Percentiles rank a stretch among this genome's conserved stretches.
Evolutionary conservation across 2,113 vertebrate genomes (phyloP).

Genomic region (Eulacestoma nigropectus): DNA sequence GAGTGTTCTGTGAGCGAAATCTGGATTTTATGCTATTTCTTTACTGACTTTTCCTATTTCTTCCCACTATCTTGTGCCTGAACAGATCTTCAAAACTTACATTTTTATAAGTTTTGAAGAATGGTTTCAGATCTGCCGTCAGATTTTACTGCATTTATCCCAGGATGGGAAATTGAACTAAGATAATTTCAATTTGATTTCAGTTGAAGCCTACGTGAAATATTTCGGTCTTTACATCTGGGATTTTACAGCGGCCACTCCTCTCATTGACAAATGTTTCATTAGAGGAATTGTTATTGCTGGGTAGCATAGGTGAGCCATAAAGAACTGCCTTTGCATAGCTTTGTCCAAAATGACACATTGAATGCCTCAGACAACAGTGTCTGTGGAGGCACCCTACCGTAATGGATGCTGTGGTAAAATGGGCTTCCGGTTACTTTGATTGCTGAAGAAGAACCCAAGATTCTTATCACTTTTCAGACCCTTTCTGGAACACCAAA

Average conservation of each 20-base stretch:
- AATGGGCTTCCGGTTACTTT: not conserved
- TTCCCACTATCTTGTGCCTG: not conserved
- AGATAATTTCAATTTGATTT: not conserved
- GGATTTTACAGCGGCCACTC: not conserved
- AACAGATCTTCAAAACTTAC: not conserved
- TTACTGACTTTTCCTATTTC: not conserved
- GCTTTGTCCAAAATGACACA: not conserved
- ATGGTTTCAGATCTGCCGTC: not conserved
- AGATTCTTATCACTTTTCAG: not conserved
- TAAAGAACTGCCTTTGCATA: not conserved
- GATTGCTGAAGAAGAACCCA: not conserved
- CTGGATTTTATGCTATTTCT: not conserved
- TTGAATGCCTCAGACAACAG: not conserved
- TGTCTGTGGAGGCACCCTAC: not conserved
- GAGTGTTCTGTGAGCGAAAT: not conserved
- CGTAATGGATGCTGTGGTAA: not conserved
- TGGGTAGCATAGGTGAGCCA: not conserved
- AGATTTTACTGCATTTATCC: not conserved
- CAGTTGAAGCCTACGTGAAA: not conserved
- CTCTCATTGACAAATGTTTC: not conserved
- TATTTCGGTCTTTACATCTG: not conserved
- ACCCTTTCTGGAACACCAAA: not conserved
- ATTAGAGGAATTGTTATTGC: not conserved
- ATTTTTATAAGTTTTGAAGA: not conserved
- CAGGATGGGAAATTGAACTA: not conserved